These are phyloP conservation scores for Podargus strigoides DNA, from an alignment of 2,797 vertebrate genomes.

Conservation along the genomic window DNA sequence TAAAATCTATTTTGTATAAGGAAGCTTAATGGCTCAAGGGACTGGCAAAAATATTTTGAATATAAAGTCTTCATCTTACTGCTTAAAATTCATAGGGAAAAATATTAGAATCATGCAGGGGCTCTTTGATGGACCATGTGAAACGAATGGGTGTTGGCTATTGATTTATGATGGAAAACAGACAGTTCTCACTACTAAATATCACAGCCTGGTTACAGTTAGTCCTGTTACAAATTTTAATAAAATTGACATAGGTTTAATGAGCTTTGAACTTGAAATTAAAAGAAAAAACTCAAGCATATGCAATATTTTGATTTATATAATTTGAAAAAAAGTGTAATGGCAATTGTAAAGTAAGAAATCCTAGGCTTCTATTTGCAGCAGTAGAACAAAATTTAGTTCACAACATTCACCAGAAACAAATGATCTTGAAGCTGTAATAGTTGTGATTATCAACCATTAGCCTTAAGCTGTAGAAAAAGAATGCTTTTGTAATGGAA, in stretches of 20 bases:
- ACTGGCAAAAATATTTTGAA: background rate
- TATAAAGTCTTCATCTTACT: background rate
- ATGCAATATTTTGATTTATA: background rate
- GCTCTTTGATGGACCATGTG: background rate
- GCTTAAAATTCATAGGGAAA: background rate
- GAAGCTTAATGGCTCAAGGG: background rate
- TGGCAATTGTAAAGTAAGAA: background rate
- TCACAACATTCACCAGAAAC: background rate
- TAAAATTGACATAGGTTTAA: background rate
- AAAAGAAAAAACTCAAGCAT: background rate
- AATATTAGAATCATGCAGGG: background rate
- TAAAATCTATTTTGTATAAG: background rate
- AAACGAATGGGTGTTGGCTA: background rate
- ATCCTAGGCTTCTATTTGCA: background rate
- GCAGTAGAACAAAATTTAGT: background rate
- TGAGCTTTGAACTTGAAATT: background rate
- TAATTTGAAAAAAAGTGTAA: background rate
- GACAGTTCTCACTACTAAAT: background rate
- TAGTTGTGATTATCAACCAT: background rate
- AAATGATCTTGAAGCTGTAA: background rate
- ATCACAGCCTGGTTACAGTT: background rate
- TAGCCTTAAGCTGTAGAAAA: background rate
- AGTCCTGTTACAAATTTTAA: background rate
- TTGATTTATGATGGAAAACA: background rate
- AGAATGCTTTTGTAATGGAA: background rate